phyloP scores from a whole-genome alignment of 2,113 vertebrate genomes.

The Thamnophis sirtalis region DNA sequence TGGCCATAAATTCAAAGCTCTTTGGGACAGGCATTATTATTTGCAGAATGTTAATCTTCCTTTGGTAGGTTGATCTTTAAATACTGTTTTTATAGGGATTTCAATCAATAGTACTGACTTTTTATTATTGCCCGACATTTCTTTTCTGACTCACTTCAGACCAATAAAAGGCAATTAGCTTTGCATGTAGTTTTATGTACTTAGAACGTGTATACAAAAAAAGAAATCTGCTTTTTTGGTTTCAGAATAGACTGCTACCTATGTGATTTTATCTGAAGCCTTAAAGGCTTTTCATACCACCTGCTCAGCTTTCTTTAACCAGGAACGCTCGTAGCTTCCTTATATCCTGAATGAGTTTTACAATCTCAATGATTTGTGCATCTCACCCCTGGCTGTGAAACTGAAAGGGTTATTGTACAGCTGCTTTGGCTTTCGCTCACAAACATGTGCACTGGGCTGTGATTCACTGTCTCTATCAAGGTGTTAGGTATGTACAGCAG shows the following conservation, averaged over 20 bases:
- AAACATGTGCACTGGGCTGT: not conserved
- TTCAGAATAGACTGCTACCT: not conserved
- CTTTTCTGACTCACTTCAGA: not conserved
- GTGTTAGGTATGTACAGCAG: not conserved
- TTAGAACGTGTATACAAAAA: not conserved
- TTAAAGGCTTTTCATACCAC: not conserved
- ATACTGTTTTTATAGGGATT: not conserved
- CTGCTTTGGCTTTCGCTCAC: not conserved
- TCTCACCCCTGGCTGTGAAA: not conserved
- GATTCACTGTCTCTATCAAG: not conserved
- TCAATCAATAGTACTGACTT: not conserved
- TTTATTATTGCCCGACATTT: not conserved
- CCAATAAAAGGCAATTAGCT: not conserved
- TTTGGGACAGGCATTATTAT: not conserved
- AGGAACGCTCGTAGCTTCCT: not conserved
- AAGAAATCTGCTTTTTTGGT: not conserved
- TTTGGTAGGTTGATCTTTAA: not conserved
- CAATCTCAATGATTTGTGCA: not conserved
- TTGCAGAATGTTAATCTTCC: not conserved
- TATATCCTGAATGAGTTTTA: not conserved
- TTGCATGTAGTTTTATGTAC: not conserved
- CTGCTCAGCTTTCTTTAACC: not conserved
- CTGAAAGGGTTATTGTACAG: not conserved
- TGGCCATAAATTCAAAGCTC: not conserved
- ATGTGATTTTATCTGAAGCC: not conserved